phyloP scores from a whole-genome alignment of 2,113 vertebrate genomes.

The Lagopus leucura region DNA sequence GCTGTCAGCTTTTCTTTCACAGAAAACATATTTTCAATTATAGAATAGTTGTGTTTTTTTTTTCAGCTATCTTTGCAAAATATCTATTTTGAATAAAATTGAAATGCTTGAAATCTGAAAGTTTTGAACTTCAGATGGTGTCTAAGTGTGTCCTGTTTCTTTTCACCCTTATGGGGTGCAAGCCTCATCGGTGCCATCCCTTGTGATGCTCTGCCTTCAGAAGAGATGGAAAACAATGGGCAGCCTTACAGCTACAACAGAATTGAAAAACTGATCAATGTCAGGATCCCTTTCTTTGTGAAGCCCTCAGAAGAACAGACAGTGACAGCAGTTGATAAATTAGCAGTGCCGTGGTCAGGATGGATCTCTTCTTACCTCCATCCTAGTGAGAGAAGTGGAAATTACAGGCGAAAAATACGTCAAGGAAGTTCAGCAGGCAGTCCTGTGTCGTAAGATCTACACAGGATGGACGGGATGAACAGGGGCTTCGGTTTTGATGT shows the following conservation, averaged over 20 bases:
- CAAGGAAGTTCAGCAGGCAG: not conserved
- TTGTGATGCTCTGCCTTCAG: not conserved
- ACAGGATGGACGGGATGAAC: no score
- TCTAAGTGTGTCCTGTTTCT: not conserved
- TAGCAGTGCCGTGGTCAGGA: not conserved
- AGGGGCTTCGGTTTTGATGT: no score
- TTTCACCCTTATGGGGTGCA: not conserved
- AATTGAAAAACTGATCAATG: not conserved
- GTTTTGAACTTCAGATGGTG: fast-evolving
- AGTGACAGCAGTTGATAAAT: fast-evolving
- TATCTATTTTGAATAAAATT: not conserved
- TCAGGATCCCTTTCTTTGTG: not conserved
- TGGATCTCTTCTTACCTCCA: not conserved
- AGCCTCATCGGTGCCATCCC: not conserved
- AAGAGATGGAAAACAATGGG: not conserved
- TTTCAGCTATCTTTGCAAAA: not conserved
- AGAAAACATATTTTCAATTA: not conserved
- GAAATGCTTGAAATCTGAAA: not conserved
- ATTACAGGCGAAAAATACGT: not conserved
- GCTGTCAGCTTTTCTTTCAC: not conserved
- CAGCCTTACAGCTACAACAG: not conserved
- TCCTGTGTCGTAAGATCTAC: not conserved
- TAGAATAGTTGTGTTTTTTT: not conserved
- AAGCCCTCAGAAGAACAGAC: not conserved
- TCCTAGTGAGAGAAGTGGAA: not conserved